phyloP scores from a whole-genome alignment of 2,888 invertebrate species.

The Eupeodes latifasciatus region DNA sequence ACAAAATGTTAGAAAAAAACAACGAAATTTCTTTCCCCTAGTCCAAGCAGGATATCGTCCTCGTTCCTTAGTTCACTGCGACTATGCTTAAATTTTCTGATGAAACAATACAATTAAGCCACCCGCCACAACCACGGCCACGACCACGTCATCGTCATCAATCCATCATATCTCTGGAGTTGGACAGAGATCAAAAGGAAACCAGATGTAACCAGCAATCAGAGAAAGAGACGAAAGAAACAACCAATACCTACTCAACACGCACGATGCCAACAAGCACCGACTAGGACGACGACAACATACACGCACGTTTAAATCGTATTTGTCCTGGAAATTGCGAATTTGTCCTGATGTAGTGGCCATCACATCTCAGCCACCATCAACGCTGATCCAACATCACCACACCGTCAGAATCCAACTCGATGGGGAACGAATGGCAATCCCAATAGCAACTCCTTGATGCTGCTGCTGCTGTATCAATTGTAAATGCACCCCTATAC shows the following conservation, averaged over 20 bases:
- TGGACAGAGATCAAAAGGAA: constrained; percentile 72
- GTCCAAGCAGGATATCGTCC: neutral
- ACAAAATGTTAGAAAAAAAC: constrained; percentile 24
- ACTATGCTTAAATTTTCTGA: neutral
- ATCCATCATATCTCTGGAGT: constrained; percentile 67
- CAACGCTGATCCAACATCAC: constrained; percentile 26
- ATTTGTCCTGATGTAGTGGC: constrained; percentile 35
- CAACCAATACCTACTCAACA: constrained; percentile 17
- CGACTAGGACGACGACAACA: neutral
- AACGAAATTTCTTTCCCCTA: neutral
- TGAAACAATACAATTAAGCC: constrained; percentile 69
- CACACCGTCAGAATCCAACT: neutral
- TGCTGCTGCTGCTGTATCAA: constrained; percentile 54
- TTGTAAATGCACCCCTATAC: constrained; percentile 74
- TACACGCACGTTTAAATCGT: constrained; percentile 41
- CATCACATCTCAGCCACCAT: constrained; percentile 1
- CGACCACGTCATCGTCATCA: constrained; percentile 56
- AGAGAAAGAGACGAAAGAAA: neutral
- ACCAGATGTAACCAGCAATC: constrained; percentile 61
- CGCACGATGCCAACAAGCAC: neutral
- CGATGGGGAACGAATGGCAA: neutral
- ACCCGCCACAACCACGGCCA: constrained; percentile 38
- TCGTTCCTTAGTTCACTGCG: no score
- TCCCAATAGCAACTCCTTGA: constrained; percentile 29
- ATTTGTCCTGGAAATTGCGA: constrained; percentile 51